These are phyloP conservation scores for Agonopterix arenella DNA, from an alignment of 2,888 invertebrate genomes.

Conservation along the genomic window DNA sequence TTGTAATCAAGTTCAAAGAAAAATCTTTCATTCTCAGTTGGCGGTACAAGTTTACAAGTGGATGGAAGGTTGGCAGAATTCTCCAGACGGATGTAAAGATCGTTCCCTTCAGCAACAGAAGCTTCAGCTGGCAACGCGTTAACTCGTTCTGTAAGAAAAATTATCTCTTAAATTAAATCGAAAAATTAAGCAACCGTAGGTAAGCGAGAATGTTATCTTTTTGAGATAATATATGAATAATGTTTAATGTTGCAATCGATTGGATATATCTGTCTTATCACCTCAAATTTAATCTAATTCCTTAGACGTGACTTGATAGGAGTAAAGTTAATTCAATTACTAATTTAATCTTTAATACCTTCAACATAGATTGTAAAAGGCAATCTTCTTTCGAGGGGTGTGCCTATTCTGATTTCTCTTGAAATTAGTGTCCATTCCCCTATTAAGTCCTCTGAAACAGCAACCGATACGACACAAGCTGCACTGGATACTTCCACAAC, in stretches of 20 bases:
- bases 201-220: too few species aligned
- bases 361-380: constrained; percentile 44
- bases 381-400: constrained; percentile 39
- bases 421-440: constrained; percentile 53
- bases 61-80: constrained; percentile 25
- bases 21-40: constrained; percentile 14
- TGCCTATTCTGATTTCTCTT: constrained; percentile 22
- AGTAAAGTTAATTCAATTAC: constrained; percentile 11
- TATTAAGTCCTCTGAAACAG: constrained; percentile 26
- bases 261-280: too few species aligned
- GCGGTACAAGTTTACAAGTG: constrained; percentile 41
- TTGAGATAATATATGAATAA: too few species aligned
- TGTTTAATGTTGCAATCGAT: too few species aligned
- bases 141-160: constrained; percentile 36
- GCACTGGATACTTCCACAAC: constrained; percentile 20
- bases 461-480: constrained; percentile 38
- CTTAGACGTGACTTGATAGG: constrained; percentile 48
- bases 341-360: constrained; percentile 31
- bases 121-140: constrained; percentile 27
- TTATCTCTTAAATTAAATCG: neutral
- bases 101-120: constrained; percentile 34
- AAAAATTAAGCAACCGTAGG: neutral
- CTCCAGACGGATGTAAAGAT: constrained; percentile 40
- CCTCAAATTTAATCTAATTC: constrained; percentile 30
- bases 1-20: constrained; percentile 21